Evolutionary conservation across 2,113 vertebrate genomes (phyloP).

Genomic region (Rattus norvegicus): GRCr8 NC_086021.1:110455001-110455500

Average conservation of each 20-base stretch:
- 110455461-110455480: constrained; percentile 63
- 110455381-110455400: not conserved
- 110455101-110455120: not conserved
- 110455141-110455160: not conserved
- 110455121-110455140: rapidly evolving
- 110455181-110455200: not conserved
- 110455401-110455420: not conserved
- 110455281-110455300: too few relatives aligned
- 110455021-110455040: not conserved
- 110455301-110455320: too few relatives aligned
- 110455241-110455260: not conserved
- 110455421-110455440: constrained; percentile 20
- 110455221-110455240: not conserved
- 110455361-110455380: not conserved
- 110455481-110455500: constrained; percentile 13
- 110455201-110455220: not conserved
- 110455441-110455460: constrained; percentile 73
- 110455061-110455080: not conserved
- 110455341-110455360: not conserved
- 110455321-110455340: not conserved
- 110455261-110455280: too few relatives aligned
- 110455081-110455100: not conserved
- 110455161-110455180: not conserved
- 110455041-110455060: not conserved
- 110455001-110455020: not conserved